Percentiles rank a stretch among this genome's conserved stretches.
phyloP scores from a whole-genome alignment of 2,888 invertebrate species.

The Drosophila engyochracea region DNA sequence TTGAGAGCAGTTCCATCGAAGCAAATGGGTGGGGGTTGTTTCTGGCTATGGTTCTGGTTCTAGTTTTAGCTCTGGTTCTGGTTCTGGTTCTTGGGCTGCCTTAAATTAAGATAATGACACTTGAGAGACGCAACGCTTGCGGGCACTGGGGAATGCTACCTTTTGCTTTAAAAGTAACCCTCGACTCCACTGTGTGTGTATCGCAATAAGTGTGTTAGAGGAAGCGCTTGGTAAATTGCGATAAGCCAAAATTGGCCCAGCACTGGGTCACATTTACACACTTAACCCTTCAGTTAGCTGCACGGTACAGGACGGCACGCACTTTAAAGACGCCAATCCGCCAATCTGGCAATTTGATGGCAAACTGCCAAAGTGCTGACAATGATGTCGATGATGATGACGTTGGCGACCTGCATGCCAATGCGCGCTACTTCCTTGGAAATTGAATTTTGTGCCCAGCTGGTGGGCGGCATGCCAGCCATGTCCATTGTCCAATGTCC shows the following conservation, averaged over 20 bases:
- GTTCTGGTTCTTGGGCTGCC: conserved; percentile 37
- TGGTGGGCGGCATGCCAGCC: conserved; percentile 41
- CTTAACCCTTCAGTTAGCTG: conserved; percentile 53
- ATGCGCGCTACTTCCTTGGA: conserved; percentile 42
- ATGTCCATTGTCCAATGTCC: conserved; percentile 11
- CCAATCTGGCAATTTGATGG: conserved; percentile 65
- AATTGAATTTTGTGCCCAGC: conserved; percentile 60
- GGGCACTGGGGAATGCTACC: conserved; percentile 37
- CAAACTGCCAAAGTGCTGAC: conserved; percentile 71
- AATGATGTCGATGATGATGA: conserved; percentile 60
- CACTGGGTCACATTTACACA: conserved; percentile 61
- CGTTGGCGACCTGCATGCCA: conserved; percentile 67
- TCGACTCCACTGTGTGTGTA: conserved; percentile 7
- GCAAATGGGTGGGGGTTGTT: conserved; percentile 11
- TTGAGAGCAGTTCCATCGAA: conserved; percentile 69
- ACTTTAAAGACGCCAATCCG: conserved; percentile 69
- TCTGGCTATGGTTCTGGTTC: conserved; percentile 7
- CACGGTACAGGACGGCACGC: conserved; percentile 51
- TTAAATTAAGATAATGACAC: conserved; percentile 80
- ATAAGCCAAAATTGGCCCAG: conserved; percentile 65
- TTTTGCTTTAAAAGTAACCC: conserved; percentile 39
- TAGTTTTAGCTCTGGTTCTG: background rate
- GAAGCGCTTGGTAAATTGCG: conserved; percentile 73
- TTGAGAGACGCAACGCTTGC: conserved; percentile 55
- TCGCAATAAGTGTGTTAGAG: conserved; percentile 38